Evolutionary conservation across 2,797 vertebrate species (phyloP).

Genomic region (Bradypodion ventrale): DNA sequence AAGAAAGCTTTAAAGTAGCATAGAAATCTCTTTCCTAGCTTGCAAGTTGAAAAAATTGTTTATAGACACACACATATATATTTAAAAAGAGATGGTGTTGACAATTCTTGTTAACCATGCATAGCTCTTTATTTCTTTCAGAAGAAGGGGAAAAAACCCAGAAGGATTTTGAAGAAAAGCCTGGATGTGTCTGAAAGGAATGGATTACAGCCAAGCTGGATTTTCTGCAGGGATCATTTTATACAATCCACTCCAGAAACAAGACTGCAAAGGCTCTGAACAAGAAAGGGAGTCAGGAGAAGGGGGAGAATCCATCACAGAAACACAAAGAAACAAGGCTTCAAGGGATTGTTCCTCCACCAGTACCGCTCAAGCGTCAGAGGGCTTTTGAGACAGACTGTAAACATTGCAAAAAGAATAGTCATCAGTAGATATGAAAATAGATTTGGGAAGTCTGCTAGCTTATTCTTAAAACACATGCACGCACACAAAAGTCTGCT

Average conservation of each 20-base stretch:
- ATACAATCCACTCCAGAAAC: neutral
- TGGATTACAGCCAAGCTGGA: neutral
- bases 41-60: neutral
- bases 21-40: neutral
- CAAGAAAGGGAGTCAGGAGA: neutral
- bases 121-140: neutral
- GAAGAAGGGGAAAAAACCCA: neutral
- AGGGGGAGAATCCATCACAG: neutral
- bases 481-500: neutral
- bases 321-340: constrained; percentile 9
- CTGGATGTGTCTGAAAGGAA: neutral
- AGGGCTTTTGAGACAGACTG: neutral
- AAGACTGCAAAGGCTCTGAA: neutral
- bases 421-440: constrained; percentile 6
- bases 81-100: neutral
- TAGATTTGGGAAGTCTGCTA: neutral
- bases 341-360: neutral
- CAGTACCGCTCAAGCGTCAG: neutral
- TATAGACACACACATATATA: neutral
- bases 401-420: neutral
- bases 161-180: neutral
- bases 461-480: neutral
- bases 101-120: neutral
- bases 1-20: neutral
- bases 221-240: constrained; percentile 3